These are phyloP conservation scores for Myotis daubentonii DNA, from an alignment of 2,797 vertebrate species.

Conservation along the genomic window DNA sequence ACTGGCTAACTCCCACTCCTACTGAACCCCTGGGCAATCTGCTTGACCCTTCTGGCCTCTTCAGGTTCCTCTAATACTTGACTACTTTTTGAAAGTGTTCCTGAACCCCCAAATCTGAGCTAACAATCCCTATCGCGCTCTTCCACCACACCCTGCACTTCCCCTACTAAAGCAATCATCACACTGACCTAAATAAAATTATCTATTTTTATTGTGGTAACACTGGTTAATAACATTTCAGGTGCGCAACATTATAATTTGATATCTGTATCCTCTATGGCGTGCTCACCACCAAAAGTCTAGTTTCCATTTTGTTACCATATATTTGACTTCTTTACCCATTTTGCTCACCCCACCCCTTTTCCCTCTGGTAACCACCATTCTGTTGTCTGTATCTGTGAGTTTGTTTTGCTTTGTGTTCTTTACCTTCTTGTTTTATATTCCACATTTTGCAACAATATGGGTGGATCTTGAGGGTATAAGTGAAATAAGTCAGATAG, in stretches of 20 bases:
- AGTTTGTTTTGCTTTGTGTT: neutral
- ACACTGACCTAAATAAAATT: neutral
- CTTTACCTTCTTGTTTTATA: neutral
- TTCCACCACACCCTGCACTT: neutral
- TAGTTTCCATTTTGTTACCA: neutral
- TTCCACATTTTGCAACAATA: neutral
- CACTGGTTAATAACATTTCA: neutral
- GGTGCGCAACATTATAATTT: neutral
- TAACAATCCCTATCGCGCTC: neutral
- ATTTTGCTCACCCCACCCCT: neutral
- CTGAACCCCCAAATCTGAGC: neutral
- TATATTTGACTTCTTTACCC: neutral
- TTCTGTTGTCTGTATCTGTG: neutral
- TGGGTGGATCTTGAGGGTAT: neutral
- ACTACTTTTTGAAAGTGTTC: neutral
- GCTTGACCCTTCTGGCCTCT: neutral
- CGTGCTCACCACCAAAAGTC: neutral
- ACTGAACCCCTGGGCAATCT: too few species aligned
- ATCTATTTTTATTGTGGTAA: neutral
- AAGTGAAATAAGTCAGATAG: neutral
- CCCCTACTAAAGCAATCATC: neutral
- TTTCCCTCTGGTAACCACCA: neutral
- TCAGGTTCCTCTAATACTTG: neutral
- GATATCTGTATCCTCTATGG: neutral
- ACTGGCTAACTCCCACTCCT: neutral